Percentiles rank a stretch among this genome's conserved stretches.
phyloP scores from a whole-genome alignment of 2,113 vertebrate genomes.

The Lophochroa leadbeateri region DNA sequence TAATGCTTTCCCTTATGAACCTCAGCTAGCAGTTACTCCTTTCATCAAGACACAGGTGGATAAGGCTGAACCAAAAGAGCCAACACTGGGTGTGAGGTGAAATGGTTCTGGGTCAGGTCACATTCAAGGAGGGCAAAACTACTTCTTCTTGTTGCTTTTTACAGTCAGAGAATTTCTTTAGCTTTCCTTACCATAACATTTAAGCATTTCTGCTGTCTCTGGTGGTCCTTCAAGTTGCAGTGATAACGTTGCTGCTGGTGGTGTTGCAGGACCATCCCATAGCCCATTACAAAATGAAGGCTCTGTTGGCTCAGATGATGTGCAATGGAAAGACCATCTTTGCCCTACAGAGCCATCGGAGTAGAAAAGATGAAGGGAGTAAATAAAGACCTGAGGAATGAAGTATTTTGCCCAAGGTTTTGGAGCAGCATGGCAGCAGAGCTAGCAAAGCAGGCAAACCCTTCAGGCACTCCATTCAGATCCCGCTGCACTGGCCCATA shows the following conservation, averaged over 20 bases:
- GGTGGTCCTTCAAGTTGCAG: not conserved
- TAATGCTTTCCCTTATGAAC: not conserved
- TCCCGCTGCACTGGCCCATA: not conserved
- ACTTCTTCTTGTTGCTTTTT: not conserved
- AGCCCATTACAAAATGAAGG: not conserved
- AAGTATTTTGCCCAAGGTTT: not conserved
- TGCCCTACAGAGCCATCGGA: fast-evolving
- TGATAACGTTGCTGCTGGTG: not conserved
- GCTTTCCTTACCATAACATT: not conserved
- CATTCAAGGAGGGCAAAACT: not conserved
- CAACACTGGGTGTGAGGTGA: fast-evolving
- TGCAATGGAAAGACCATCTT: not conserved
- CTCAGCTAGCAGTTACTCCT: not conserved
- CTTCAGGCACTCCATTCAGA: not conserved
- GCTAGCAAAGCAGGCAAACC: not conserved
- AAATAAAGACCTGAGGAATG: not conserved
- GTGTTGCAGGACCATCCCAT: not conserved
- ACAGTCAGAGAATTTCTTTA: not conserved
- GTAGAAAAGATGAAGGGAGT: not conserved
- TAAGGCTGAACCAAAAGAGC: not conserved
- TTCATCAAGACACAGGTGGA: not conserved
- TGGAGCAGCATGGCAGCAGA: not conserved
- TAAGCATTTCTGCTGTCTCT: not conserved
- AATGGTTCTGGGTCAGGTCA: not conserved
- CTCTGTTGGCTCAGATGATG: not conserved